A percentile compares a stretch with the other conserved stretches of the same genome.
Evolutionary conservation across 2,113 vertebrate species (phyloP).

Genomic region (Macaca nemestrina): DNA sequence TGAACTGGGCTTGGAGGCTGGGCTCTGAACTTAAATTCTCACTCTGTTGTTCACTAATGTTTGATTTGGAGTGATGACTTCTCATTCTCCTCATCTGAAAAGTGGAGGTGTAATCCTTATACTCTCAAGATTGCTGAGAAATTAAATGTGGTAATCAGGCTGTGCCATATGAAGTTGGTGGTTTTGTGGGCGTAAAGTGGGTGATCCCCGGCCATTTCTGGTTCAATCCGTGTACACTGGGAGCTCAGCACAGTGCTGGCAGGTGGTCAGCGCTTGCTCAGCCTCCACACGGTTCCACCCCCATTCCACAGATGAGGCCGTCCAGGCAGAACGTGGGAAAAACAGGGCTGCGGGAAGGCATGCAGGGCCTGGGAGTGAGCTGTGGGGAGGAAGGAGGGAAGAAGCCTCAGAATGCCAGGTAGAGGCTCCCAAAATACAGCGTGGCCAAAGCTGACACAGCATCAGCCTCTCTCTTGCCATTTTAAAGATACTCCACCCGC

Average conservation of each 20-base stretch:
- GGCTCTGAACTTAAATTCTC: background rate
- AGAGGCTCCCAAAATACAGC: background rate
- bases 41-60: background rate
- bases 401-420: background rate
- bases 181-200: background rate
- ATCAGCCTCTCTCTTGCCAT: background rate
- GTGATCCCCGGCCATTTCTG: background rate
- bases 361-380: background rate
- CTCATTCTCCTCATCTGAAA: background rate
- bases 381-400: background rate
- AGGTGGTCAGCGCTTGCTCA: background rate
- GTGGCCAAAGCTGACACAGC: background rate
- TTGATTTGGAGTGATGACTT: background rate
- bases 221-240: fast-evolving
- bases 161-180: background rate
- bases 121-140: background rate
- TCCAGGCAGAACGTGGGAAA: background rate
- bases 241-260: background rate
- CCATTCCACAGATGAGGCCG: background rate
- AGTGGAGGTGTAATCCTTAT: background rate
- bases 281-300: background rate
- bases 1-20: background rate
- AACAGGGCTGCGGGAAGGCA: background rate
- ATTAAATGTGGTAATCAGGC: background rate
- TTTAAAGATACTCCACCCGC: background rate